phyloP scores from a whole-genome alignment of 1,140 invertebrate species.

The Orchesella cincta region DNA sequence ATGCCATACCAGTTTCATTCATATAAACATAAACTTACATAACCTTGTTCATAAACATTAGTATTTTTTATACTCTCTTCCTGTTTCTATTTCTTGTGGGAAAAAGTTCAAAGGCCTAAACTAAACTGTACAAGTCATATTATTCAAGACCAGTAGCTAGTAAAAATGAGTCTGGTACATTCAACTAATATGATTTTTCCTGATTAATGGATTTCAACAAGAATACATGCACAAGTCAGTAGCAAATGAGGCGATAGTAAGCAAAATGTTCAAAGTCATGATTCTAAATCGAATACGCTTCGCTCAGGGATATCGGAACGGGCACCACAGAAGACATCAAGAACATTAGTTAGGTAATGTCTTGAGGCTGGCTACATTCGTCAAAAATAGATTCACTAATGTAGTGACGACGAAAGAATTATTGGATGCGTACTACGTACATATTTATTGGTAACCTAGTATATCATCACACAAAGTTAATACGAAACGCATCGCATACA shows the following conservation, averaged over 20 bases:
- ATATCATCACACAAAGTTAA: neutral
- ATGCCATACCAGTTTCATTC: no score
- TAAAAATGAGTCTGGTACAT: no score
- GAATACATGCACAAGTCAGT: neutral
- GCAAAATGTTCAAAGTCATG: no score
- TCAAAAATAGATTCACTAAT: neutral
- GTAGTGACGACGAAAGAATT: neutral
- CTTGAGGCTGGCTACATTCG: neutral
- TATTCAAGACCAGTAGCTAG: no score
- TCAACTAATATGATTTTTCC: no score
- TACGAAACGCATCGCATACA: neutral
- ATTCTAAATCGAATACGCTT: no score
- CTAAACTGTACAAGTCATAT: no score
- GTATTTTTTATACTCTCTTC: no score
- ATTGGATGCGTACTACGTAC: neutral
- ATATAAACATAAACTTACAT: no score
- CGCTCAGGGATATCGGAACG: neutral
- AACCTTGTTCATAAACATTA: no score
- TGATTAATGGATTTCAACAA: no score
- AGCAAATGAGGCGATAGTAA: neutral
- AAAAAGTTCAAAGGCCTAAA: constrained; percentile 16
- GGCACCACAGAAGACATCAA: neutral
- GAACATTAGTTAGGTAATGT: neutral
- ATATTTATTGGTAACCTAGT: neutral
- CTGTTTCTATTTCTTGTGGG: no score